Evolutionary conservation across 2,797 vertebrate genomes (phyloP), one percentile per base, ranked within the genome.

Genomic region (Cichlasoma orientale): DNA sequence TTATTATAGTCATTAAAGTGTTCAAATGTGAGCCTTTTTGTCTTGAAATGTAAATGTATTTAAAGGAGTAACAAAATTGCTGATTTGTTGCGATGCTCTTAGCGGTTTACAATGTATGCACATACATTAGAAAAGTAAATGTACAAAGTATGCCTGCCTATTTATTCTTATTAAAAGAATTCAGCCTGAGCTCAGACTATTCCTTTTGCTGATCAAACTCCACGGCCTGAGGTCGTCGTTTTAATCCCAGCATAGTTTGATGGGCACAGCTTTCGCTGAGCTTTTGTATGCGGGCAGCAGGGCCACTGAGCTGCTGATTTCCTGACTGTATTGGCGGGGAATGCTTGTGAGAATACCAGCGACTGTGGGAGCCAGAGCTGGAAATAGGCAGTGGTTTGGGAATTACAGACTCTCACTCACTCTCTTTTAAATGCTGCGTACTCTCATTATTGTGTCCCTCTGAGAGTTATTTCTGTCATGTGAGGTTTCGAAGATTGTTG

Each of bases 171-270:
- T 79, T 31, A 33, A 29, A 63, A 41, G 36, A 16, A n/a, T 31
- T 66, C 29, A 54, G 7, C 71, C 50, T 2, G 19, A 50, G 36
- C 16, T 56, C 59, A 57, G 66, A 63, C 72, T 23, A 23, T 29
- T 75, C 1, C 52, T 69, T 84, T 56, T 85, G 77, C 44, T 44
- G n/a, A 83, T 79, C 44, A 71, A 78, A 79, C 71, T 69, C 84
- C 71, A 31, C 77, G 56, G 70, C 76, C 80, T 82, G 83, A 52
- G 85, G 79, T 83, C 85, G 90, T 92, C 91, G 82, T 91, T 89
- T 88, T n/a, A 85, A n/a, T 56, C 25, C 53, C 66, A 5, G 1
- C 77, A 63, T 23, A 72, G 76, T 84, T 85, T 71, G 77, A 90
- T 76, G 70, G 56, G 78, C 70, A 69, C 81, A 78, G 86, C 82